A percentile compares a stretch with the other conserved stretches of the same genome.
phyloP scores from a whole-genome alignment of 2,113 vertebrate species.

The Platanista minor region DNA sequence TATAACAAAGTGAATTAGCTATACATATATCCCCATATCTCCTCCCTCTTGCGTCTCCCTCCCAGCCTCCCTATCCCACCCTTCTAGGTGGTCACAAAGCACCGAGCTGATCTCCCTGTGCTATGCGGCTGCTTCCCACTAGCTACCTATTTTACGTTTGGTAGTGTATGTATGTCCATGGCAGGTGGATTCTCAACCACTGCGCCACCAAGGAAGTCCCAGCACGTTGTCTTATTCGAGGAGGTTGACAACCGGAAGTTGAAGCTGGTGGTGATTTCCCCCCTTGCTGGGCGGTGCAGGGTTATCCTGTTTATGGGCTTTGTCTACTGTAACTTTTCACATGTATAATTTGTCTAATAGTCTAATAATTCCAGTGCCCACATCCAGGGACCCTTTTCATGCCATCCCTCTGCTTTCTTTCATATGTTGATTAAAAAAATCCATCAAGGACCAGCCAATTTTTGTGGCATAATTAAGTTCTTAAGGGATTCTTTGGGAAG shows the following conservation, averaged over 20 bases:
- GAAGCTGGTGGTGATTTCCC: neutral
- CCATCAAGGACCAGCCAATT: neutral
- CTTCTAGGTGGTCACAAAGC: too few species aligned
- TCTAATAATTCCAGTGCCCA: neutral
- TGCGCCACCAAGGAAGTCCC: too few species aligned
- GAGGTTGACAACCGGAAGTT: neutral
- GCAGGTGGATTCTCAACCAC: too few species aligned
- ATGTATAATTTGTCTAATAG: accelerated
- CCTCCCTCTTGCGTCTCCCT: too few species aligned
- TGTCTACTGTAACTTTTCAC: neutral
- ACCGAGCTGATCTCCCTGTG: too few species aligned
- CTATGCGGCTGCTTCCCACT: too few species aligned
- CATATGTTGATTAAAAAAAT: neutral
- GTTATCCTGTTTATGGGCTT: accelerated
- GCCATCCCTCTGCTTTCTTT: neutral
- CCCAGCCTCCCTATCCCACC: too few species aligned
- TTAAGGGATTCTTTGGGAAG: neutral
- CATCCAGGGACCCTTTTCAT: neutral
- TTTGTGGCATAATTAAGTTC: neutral
- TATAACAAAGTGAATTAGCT: too few species aligned
- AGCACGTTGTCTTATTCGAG: too few species aligned
- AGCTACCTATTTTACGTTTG: too few species aligned
- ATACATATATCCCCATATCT: too few species aligned
- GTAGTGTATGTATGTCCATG: too few species aligned
- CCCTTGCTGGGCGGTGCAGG: accelerated